These are phyloP conservation scores for Calcarius ornatus DNA, from an alignment of 2,113 vertebrate genomes.

Conservation along the genomic window DNA sequence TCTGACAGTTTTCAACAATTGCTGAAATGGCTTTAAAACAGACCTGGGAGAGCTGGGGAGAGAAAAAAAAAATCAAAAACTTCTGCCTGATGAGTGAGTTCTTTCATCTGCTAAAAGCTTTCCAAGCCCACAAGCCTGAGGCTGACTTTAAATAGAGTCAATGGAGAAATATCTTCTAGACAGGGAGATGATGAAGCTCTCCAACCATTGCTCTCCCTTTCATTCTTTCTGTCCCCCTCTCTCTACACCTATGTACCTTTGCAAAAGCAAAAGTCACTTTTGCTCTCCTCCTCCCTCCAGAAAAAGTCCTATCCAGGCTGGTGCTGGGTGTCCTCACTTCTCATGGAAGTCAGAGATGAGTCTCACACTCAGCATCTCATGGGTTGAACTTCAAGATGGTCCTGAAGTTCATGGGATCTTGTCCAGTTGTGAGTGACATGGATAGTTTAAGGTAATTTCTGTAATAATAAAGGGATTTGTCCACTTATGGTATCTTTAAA, in stretches of 20 bases:
- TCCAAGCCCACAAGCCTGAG: conserved; percentile 35
- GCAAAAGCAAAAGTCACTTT: too few relatives aligned
- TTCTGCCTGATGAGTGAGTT: conserved; percentile 59
- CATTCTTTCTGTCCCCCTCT: neutral
- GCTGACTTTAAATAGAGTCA: conserved; percentile 65
- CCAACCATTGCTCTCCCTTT: neutral
- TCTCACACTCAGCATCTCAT: neutral
- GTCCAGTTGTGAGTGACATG: neutral
- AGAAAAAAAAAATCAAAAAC: neutral
- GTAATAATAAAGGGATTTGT: neutral
- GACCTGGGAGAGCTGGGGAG: conserved; percentile 32
- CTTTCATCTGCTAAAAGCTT: conserved; percentile 65
- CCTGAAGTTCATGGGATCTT: neutral
- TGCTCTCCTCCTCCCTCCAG: neutral
- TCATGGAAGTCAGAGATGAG: neutral
- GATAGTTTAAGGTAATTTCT: neutral
- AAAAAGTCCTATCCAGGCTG: neutral
- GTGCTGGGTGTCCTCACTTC: neutral
- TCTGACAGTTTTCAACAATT: conserved; percentile 71
- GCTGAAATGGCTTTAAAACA: conserved; percentile 73
- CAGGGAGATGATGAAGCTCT: conserved; percentile 31
- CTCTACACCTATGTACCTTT: neutral
- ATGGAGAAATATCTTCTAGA: conserved; percentile 63
- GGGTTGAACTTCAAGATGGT: neutral
- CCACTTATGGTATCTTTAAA: neutral